Conservation (phyloP, 2,888 invertebrate species). For the Temnothorax rugatulus region DNA sequence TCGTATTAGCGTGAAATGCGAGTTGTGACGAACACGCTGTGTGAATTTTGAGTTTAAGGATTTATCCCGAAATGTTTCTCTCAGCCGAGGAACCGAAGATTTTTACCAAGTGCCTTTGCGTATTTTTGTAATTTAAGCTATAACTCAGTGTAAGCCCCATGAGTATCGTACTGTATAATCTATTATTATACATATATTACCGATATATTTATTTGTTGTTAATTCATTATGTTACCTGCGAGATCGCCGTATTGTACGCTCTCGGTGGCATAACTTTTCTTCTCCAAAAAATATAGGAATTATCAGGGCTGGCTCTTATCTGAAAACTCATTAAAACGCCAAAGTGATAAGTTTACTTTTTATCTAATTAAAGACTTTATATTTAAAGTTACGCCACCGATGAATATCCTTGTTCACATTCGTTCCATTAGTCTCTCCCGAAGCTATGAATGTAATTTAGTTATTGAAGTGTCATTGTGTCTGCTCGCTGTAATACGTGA, state of each 20-base stretch:
- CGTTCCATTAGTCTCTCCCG: constrained; percentile 55
- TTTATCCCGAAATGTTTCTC: constrained; percentile 29
- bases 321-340: constrained; percentile 8
- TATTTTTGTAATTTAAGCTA: constrained; percentile 81
- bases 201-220: constrained; percentile 56
- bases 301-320: background rate
- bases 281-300: background rate
- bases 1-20: background rate
- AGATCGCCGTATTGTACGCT: constrained; percentile 9
- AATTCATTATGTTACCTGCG: constrained; percentile 40
- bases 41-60: constrained; percentile 17
- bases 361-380: background rate
- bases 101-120: constrained; percentile 81
- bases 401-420: constrained; percentile 36
- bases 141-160: constrained; percentile 75
- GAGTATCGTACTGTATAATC: constrained; percentile 61
- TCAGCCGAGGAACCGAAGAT: constrained; percentile 66
- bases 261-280: constrained; percentile 24
- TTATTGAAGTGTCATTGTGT: constrained; percentile 60
- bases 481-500: constrained; percentile 76
- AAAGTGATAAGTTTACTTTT: constrained; percentile 6
- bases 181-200: constrained; percentile 54
- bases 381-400: constrained; percentile 38
- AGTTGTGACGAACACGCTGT: constrained; percentile 14
- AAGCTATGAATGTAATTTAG: constrained; percentile 60